Base-by-base conservation (phyloP, 2,797 vertebrate genomes). In the Enteromius unitaeniatus region DNA sequence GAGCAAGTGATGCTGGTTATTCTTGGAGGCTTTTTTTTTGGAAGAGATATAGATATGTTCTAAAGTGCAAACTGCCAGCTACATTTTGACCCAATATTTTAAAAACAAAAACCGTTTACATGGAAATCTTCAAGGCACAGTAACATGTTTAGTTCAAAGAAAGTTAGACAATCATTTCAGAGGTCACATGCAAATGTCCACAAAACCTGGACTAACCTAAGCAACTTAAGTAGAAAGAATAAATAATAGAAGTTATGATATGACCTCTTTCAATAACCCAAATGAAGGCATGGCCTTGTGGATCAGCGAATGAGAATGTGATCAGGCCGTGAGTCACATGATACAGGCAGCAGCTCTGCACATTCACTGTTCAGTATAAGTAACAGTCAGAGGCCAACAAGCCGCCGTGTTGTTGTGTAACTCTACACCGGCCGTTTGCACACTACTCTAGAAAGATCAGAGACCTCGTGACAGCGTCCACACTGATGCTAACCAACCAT, bases 321-420 rank as follows among this genome's bases (percentile, higher is more conserved):
- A 81, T 49, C 23, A 34, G 42, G 11, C 45, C 11, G 10, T 1
- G 64, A 42, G 78, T 80, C 78, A 55, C 49, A 58, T 80, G 78
- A 70, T 31, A 51, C 49, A 10, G 51, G 34, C 68, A 79, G 79
- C 53, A 78, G 83, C 75, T 75, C 70, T 55, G 64, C 68, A 67
- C 42, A 81, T 84, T 85, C 74, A 69, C 51, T 70, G 34, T 34
- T 78, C 64, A 62, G 82, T 78, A 60, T 83, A 83, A 83, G 82
- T 69, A 81, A 76, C 84, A 86, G 53, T 65, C 83, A 83, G 75
- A 76, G 82, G 85, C 68, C 37, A 81, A 70, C 70, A 60, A 67
- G 84, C 70, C 45, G 2, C 75, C 51, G 58, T 81, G 86, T 78
- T 87, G 87, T 88, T 82, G 76, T 88, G 88, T 87, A 88, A 89